Evolutionary conservation across 1,140 invertebrate genomes (phyloP), one percentile per base, ranked within the genome.

Genomic region (Ceratina australensis): DNA sequence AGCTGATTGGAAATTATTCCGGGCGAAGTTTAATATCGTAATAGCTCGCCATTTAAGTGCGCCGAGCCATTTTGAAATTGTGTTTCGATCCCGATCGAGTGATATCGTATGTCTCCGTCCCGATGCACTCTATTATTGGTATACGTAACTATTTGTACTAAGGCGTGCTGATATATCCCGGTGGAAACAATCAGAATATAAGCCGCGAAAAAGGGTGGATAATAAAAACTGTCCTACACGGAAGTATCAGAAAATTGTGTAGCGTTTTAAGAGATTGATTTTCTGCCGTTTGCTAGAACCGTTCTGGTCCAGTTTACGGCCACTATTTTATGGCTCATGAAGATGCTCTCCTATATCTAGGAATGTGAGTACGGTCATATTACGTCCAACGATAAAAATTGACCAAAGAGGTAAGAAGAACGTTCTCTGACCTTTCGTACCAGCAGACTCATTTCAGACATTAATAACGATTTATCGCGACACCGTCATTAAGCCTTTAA

Each of bases 311-410:
- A 42, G 33, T 42, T 42, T 42, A 42, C 10, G 8, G 33, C 33
- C 0, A 3, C 8, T 42, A 7, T 72, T 60, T 60, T 72, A 72
- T 24, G 68, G 42, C n/a, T 61, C 22, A 13, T 72, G 57, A 47
- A 56, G 12, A n/a, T 24, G 18, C 3, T 2, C 13, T n/a, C 12
- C 20, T 59, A 47, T 47, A 8, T 18, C 57, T 15, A 28, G 24
- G 56, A 22, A 18, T 50, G 8, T n/a, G 2, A 28, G 24, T 50
- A 50, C 5, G 1, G 24, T 8, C 5, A 60, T 15, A 5, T 18
- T 22, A 20, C 56, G 20, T 26, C 7, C 56, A 13, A 20, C 16
- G 22, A 26, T 59, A 26, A 59, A 59, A 49, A 49, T 49, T 59
- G 33, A 26, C n/a, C 33, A 7, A n/a, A n/a, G n/a, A n/a, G n/a